phyloP scores from a whole-genome alignment of 2,888 invertebrate genomes.

The Mycalesis mineus region DNA sequence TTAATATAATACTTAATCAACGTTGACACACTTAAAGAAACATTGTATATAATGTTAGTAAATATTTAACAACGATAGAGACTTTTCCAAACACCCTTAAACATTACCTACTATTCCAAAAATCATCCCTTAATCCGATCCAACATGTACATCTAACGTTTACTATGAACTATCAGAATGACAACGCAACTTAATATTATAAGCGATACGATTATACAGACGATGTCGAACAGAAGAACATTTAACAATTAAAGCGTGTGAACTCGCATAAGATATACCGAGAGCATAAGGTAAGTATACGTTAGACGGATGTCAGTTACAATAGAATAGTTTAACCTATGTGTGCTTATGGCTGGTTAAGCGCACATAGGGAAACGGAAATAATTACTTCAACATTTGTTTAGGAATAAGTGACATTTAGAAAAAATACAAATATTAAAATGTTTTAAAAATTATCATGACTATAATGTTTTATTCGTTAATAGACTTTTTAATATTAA shows the following conservation, averaged over 20 bases:
- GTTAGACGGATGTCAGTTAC: slow-evolving; percentile 20
- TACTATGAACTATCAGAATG: slow-evolving; percentile 39
- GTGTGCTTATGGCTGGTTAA: slow-evolving; percentile 73
- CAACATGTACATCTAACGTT: slow-evolving; percentile 38
- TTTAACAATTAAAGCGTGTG: slow-evolving; percentile 70
- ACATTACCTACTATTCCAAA: slow-evolving; percentile 41
- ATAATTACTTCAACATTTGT: slow-evolving; percentile 27
- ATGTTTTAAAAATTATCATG: slow-evolving; percentile 30
- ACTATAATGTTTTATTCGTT: slow-evolving; percentile 28
- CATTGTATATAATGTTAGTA: slow-evolving; percentile 52
- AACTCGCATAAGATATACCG: slow-evolving; percentile 41
- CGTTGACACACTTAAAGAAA: slow-evolving; percentile 55
- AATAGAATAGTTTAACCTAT: slow-evolving; percentile 39
- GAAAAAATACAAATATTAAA: slow-evolving; percentile 42
- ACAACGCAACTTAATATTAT: slow-evolving; percentile 47
- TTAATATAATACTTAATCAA: slow-evolving; percentile 37
- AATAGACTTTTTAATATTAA: slow-evolving; percentile 18
- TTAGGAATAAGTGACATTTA: slow-evolving; percentile 36
- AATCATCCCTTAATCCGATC: slow-evolving; percentile 45
- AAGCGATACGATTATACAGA: slow-evolving; percentile 50
- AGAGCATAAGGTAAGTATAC: slow-evolving; percentile 26
- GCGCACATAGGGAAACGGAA: slow-evolving; percentile 56
- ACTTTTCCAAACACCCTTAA: slow-evolving; percentile 53
- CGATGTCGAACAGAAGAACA: slow-evolving; percentile 62
- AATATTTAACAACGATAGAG: slow-evolving; percentile 68